A percentile compares a stretch with the other conserved stretches of the same genome.
phyloP scores from a whole-genome alignment of 2,797 vertebrate species.

The Pampus argenteus region DNA sequence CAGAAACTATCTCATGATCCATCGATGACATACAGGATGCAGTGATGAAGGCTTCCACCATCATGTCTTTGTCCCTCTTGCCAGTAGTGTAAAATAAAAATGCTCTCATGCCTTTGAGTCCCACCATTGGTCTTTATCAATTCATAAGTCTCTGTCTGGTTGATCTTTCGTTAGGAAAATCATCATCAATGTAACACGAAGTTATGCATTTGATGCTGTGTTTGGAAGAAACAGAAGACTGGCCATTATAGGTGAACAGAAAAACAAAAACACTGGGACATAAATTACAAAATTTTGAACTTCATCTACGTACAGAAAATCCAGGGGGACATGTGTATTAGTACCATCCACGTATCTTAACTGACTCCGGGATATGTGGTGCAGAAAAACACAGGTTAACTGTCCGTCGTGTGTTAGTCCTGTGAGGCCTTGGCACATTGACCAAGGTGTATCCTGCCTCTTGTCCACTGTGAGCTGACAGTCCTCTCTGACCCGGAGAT shows the following conservation, averaged over 20 bases:
- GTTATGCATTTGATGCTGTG: not conserved
- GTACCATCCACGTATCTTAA: not conserved
- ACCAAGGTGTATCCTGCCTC: too few relatives aligned
- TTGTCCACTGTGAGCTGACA: too few relatives aligned
- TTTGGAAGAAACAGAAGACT: conserved; percentile 5
- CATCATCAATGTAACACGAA: not conserved
- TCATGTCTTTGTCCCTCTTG: conserved; percentile 21
- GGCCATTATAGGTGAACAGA: not conserved
- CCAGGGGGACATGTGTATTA: not conserved
- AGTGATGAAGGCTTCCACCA: conserved; percentile 5
- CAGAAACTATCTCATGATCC: conserved; percentile 23
- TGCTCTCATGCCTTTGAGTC: conserved; percentile 11
- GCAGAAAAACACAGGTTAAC: not conserved
- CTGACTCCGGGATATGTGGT: not conserved
- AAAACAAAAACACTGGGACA: not conserved
- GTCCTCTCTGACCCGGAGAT: too few relatives aligned
- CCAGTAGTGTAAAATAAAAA: conserved; percentile 3
- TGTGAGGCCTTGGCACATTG: too few relatives aligned
- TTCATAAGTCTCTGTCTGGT: not conserved
- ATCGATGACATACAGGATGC: conserved; percentile 21
- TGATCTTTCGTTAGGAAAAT: not conserved
- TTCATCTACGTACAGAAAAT: not conserved
- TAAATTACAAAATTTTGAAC: not conserved
- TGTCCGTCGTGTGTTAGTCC: too few relatives aligned
- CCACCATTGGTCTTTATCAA: not conserved